phyloP scores from a whole-genome alignment of 2,797 vertebrate genomes.

The Toxotes lorentzi region DNA sequence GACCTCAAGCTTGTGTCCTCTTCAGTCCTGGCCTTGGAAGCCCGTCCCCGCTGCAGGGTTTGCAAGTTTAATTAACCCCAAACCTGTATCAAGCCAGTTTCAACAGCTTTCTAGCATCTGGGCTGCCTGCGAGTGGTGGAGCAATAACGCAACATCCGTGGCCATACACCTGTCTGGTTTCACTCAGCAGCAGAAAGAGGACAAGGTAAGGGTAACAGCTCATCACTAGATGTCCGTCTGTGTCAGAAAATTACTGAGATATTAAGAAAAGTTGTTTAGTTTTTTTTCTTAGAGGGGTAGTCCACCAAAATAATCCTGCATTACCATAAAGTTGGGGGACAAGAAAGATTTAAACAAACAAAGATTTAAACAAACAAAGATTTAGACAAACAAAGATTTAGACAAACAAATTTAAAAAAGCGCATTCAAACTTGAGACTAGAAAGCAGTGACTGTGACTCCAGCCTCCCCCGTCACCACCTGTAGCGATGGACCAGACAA shows the following conservation, averaged over 20 bases:
- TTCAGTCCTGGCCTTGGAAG: slow-evolving; percentile 71
- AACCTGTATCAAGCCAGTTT: slow-evolving; percentile 70
- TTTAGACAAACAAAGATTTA: no score
- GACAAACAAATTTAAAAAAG: no score
- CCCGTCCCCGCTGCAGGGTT: slow-evolving; percentile 68
- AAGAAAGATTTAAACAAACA: no score
- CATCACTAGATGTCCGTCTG: slow-evolving; percentile 28
- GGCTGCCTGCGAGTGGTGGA: slow-evolving; percentile 66
- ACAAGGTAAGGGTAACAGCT: slow-evolving; percentile 43
- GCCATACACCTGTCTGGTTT: slow-evolving; percentile 52
- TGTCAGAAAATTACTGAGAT: slow-evolving; percentile 1
- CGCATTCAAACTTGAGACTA: no score
- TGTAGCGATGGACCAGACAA: no score
- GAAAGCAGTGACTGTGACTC: no score
- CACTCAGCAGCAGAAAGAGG: slow-evolving; percentile 14
- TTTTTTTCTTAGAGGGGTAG: background rate
- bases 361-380: no score
- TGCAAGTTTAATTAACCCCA: slow-evolving; percentile 86
- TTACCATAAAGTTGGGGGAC: background rate
- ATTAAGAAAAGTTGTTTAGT: background rate
- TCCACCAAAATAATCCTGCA: background rate
- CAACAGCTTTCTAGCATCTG: slow-evolving; percentile 77
- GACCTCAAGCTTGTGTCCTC: slow-evolving; percentile 78
- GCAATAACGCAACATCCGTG: slow-evolving; percentile 43
- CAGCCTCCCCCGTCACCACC: no score